Evolutionary conservation across 1,140 invertebrate genomes (phyloP).

Genomic region (Zophobas atratus): DNA sequence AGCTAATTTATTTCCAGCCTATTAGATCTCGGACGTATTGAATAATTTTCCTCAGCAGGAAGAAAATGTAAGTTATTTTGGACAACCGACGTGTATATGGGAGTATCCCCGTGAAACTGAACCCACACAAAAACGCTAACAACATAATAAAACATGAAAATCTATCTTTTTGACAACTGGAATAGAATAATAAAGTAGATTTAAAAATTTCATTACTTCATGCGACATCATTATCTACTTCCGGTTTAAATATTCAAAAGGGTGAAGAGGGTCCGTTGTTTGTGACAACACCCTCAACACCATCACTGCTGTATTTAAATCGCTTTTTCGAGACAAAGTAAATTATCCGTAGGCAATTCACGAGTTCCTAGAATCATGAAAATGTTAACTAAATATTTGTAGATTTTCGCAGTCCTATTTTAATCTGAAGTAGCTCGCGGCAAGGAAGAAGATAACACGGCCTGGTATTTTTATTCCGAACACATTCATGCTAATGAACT

Average conservation of each 20-base stretch:
- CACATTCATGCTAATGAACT: slow-evolving; percentile 1
- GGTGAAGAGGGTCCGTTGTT: background rate
- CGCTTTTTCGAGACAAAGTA: slow-evolving; percentile 11
- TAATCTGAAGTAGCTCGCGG: slow-evolving; percentile 10
- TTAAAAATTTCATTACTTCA: slow-evolving; percentile 13
- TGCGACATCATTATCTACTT: background rate
- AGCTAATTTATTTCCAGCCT: slow-evolving; percentile 7
- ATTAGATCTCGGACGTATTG: background rate
- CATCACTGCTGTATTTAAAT: background rate
- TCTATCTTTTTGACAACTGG: background rate
- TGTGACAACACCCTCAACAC: background rate
- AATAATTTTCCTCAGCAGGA: slow-evolving; percentile 30
- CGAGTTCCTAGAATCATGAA: slow-evolving; percentile 17
- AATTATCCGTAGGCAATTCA: slow-evolving; percentile 22
- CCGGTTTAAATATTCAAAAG: slow-evolving; percentile 22
- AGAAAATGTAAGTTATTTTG: slow-evolving; percentile 16
- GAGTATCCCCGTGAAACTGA: no score
- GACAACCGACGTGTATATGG: background rate
- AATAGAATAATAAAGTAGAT: slow-evolving; percentile 2
- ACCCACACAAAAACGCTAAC: no score
- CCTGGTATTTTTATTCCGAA: background rate
- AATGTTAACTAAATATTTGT: slow-evolving; percentile 26
- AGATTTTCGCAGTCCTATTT: slow-evolving; percentile 25
- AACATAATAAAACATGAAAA: no score
- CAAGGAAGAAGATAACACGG: background rate